Conservation (phyloP, 2,113 vertebrate genomes). For the Murina feae region DNA sequence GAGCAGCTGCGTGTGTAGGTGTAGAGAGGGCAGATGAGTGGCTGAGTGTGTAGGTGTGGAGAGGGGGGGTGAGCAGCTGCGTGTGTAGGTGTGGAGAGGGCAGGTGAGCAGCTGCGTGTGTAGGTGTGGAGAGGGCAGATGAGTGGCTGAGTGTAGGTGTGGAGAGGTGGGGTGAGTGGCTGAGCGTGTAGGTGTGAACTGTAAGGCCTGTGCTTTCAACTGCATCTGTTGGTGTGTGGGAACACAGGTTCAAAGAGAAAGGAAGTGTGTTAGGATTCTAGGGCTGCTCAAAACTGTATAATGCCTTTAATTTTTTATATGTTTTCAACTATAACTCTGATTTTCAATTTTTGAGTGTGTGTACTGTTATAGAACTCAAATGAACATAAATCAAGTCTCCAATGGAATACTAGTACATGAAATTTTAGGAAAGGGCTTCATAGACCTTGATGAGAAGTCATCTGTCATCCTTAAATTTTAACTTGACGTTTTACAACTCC, state of each 20-base stretch:
- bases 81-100: not conserved
- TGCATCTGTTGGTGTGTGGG: slow-evolving; percentile 36
- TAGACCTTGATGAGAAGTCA: not conserved
- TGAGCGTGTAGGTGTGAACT: not conserved
- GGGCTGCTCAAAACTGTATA: slow-evolving; percentile 28
- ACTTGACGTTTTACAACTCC: slow-evolving; percentile 19
- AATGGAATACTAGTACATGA: not conserved
- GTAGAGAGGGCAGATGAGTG: too few species aligned
- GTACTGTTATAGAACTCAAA: not conserved
- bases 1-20: too few species aligned
- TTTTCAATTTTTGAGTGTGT: not conserved
- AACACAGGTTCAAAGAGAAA: slow-evolving; percentile 65
- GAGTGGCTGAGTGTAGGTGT: not conserved
- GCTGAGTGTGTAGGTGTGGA: too few species aligned
- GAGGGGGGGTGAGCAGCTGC: not conserved
- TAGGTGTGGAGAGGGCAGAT: not conserved
- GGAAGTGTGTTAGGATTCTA: not conserved
- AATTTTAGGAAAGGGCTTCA: not conserved
- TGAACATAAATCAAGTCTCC: not conserved
- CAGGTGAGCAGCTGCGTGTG: too few species aligned
- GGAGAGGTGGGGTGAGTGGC: not conserved
- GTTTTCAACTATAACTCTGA: slow-evolving; percentile 1
- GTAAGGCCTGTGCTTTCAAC: not conserved
- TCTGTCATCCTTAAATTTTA: slow-evolving; percentile 18
- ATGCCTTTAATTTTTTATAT: not conserved